Percentiles rank a stretch among this genome's conserved stretches.
Conservation (phyloP, 2,797 vertebrate species). For the Neopelma chrysocephalum region DNA sequence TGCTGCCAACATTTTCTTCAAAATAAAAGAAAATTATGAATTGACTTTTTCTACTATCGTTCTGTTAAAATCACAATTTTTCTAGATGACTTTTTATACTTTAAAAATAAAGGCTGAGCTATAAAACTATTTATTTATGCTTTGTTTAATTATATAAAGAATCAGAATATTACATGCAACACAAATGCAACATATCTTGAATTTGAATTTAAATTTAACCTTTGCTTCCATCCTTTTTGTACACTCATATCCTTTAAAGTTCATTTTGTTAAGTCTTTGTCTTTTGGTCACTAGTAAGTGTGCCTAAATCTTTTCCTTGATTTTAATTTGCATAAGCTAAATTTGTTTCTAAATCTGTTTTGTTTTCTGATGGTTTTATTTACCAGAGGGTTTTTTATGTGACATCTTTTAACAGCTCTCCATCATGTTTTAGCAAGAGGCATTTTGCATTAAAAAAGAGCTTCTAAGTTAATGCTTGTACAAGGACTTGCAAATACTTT, state of each 20-base stretch:
- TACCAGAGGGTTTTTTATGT: neutral
- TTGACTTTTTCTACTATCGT: neutral
- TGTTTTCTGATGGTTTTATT: neutral
- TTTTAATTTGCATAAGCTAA: neutral
- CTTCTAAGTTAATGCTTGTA: neutral
- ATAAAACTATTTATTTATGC: neutral
- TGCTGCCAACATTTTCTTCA: neutral
- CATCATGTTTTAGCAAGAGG: neutral
- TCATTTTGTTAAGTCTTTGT: neutral
- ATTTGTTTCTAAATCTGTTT: neutral
- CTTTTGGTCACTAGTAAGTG: neutral
- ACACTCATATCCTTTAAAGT: neutral
- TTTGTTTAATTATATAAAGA: neutral
- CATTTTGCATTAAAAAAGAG: neutral
- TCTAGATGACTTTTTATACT: neutral
- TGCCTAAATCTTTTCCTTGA: neutral
- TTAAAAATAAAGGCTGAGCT: neutral
- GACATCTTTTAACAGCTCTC: neutral
- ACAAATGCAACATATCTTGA: neutral
- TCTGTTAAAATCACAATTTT: neutral
- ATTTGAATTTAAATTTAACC: neutral
- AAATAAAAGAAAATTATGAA: neutral
- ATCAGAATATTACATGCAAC: neutral
- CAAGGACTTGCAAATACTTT: neutral
- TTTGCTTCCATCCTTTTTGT: neutral